These are phyloP conservation scores for Dasysyrphus tricinctus DNA, from an alignment of 2,888 invertebrate genomes.

Conservation along the genomic window DNA sequence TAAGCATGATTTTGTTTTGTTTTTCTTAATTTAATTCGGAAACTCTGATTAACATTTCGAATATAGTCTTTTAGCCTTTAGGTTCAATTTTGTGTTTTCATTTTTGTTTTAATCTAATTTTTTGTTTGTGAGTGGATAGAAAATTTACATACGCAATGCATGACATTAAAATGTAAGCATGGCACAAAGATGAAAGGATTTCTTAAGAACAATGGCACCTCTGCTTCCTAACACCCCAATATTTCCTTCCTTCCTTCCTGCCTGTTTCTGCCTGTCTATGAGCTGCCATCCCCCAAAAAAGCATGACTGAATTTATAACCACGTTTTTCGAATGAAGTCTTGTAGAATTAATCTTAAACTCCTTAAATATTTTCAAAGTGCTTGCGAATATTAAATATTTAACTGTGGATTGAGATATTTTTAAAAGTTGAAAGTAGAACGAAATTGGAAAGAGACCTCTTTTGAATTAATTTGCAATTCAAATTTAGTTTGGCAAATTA, in stretches of 20 bases:
- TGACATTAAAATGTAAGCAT: conserved; percentile 31
- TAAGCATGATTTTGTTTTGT: conserved; percentile 13
- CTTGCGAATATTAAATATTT: conserved; percentile 37
- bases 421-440: neutral
- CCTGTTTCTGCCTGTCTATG: neutral
- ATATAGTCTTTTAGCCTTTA: neutral
- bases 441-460: conserved; percentile 1
- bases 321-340: conserved; percentile 9
- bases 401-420: neutral
- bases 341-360: conserved; percentile 14
- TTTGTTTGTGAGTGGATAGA: neutral
- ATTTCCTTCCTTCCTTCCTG: conserved; percentile 11
- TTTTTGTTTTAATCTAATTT: conserved; percentile 1
- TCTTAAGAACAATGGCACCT: conserved; percentile 17
- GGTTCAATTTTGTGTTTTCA: neutral
- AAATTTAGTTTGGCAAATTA: conserved; percentile 35
- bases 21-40: neutral
- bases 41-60: neutral
- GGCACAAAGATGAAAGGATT: conserved; percentile 34
- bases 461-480: conserved; percentile 54
- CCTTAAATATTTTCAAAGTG: conserved; percentile 17
- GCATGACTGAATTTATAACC: conserved; percentile 31
- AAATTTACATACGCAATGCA: conserved; percentile 42
- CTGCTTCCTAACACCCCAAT: neutral
- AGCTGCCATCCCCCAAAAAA: neutral